A percentile compares a stretch with the other conserved stretches of the same genome.
Conservation (phyloP, 2,797 vertebrate genomes). For the Typhlichthys eigenmanni region DNA sequence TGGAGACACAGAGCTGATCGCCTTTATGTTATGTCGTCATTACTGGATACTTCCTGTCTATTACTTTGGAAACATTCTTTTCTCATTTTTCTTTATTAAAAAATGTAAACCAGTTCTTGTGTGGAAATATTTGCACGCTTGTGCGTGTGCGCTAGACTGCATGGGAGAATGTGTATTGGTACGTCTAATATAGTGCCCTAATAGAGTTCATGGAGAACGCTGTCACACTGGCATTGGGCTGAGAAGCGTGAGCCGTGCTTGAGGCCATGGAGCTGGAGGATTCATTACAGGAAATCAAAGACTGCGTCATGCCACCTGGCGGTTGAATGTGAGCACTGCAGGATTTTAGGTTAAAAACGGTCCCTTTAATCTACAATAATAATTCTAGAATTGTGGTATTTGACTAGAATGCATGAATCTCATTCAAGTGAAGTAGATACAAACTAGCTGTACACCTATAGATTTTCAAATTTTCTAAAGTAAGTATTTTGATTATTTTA, state of each 20-base stretch:
- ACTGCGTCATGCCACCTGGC: conserved; percentile 53
- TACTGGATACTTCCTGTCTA: conserved; percentile 71
- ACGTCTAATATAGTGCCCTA: not conserved
- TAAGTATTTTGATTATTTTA: no score
- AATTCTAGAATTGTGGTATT: not conserved
- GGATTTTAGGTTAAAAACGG: no score
- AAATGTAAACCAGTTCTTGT: conserved; percentile 60
- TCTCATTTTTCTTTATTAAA: conserved; percentile 73
- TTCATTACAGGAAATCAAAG: conserved; percentile 12
- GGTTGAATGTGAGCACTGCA: conserved; percentile 35
- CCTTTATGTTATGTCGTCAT: conserved; percentile 56
- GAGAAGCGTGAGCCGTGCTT: conserved; percentile 38
- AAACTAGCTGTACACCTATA: not conserved
- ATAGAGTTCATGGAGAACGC: conserved; percentile 33
- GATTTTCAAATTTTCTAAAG: not conserved
- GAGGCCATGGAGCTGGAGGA: conserved; percentile 33
- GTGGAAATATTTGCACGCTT: not conserved
- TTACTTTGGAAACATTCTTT: conserved; percentile 71
- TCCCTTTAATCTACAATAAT: not conserved
- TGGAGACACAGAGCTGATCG: conserved; percentile 62
- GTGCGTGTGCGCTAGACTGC: conserved; percentile 11
- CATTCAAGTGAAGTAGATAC: no score
- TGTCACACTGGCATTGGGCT: conserved; percentile 38
- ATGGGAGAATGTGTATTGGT: no score
- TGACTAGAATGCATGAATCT: not conserved